phyloP scores from a whole-genome alignment of 2,797 vertebrate genomes.

The Crypturellus tataupa region DNA sequence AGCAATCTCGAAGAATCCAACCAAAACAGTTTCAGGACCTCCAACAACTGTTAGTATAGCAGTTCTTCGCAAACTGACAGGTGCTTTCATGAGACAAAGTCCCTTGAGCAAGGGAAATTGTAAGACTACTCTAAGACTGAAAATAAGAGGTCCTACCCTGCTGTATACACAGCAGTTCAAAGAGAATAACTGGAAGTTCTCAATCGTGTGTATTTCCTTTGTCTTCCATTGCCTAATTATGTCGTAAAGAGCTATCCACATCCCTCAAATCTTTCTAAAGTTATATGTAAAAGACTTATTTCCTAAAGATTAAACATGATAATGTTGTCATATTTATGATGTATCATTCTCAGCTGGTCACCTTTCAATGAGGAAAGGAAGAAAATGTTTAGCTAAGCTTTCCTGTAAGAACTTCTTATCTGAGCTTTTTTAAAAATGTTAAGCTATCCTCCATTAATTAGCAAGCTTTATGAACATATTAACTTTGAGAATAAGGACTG shows the following conservation, averaged over 20 bases:
- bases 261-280: neutral
- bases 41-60: neutral
- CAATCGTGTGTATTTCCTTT: neutral
- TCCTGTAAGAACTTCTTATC: neutral
- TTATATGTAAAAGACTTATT: neutral
- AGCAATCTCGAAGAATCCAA: neutral
- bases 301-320: neutral
- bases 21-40: neutral
- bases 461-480: neutral
- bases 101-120: rapidly evolving
- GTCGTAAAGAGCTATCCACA: neutral
- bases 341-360: rapidly evolving
- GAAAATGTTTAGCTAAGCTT: neutral
- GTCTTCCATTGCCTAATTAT: neutral
- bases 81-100: neutral
- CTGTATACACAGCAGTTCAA: neutral
- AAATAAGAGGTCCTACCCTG: neutral
- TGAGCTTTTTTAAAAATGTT: neutral
- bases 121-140: neutral
- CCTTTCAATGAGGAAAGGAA: neutral
- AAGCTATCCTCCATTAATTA: neutral
- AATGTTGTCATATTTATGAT: neutral
- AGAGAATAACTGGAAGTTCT: neutral
- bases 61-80: neutral
- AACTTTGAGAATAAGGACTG: neutral